phyloP scores from a whole-genome alignment of 2,113 vertebrate species.

The Nothocercus julius region DNA sequence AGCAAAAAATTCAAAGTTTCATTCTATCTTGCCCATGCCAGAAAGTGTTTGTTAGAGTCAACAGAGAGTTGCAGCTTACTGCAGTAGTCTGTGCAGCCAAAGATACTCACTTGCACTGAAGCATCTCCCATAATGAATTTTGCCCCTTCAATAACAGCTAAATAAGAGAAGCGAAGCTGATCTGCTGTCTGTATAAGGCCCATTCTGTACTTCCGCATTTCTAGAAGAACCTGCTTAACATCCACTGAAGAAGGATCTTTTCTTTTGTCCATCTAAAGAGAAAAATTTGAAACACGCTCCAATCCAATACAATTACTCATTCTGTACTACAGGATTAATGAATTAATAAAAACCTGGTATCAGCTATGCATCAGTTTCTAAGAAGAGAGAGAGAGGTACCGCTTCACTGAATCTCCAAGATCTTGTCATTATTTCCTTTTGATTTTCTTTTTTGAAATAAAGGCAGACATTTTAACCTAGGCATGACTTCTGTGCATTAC shows the following conservation, averaged over 20 bases:
- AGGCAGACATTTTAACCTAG: not conserved
- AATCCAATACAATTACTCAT: not conserved
- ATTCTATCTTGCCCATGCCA: not conserved
- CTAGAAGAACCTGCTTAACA: conserved; percentile 91
- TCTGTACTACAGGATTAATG: not conserved
- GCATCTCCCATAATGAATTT: conserved; percentile 93
- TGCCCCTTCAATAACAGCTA: conserved; percentile 94
- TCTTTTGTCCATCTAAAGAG: conserved; percentile 87
- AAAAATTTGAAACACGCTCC: not conserved
- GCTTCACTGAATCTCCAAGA: not conserved
- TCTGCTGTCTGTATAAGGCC: conserved; percentile 97
- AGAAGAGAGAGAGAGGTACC: not conserved
- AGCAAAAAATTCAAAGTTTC: not conserved
- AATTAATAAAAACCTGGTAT: rapidly evolving
- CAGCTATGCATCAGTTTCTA: not conserved
- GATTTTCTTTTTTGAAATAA: not conserved
- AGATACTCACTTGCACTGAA: conserved; percentile 84
- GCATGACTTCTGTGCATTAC: not conserved
- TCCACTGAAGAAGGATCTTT: conserved; percentile 92
- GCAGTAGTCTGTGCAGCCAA: rapidly evolving
- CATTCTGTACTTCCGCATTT: conserved; percentile 94
- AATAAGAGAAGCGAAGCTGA: conserved; percentile 96
- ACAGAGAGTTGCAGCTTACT: not conserved
- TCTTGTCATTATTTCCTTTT: rapidly evolving
- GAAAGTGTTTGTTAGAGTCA: not conserved